Evolutionary conservation across 2,113 vertebrate genomes (phyloP), one percentile per base, ranked within the genome.

Genomic region (Gasterosteus nipponicus): DNA sequence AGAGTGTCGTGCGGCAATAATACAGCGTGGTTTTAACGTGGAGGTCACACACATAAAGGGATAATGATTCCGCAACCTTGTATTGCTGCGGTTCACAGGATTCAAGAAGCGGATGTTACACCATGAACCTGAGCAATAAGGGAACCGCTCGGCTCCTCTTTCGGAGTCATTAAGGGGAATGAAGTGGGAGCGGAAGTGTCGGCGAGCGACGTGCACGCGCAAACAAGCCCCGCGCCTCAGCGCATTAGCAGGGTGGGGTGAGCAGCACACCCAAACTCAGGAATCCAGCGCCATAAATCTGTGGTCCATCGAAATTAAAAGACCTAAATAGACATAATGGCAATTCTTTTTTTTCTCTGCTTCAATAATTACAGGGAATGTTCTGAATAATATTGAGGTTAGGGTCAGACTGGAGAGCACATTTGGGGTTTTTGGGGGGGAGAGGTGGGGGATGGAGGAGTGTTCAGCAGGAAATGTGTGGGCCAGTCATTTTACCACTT

Each of bases 261-360:
- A 59, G 75, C 73, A 41, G 76, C 83, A 89, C 87, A 86, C 86
- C 85, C 87, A 80, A 85, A 86, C 79, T 85, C 85, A 88, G 84
- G 87, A 91, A 90, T 90, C 85, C 87, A 49, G 60, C 81, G 44
- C 88, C 59, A 84, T 87, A 88, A 91, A 91, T 92, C 91, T 91
- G 87, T 86, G 90, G 88, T 82, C 81, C 89, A 85, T 91, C 85
- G 76, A 90, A 93, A 92, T 92, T 61, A 92, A 91, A 93, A 89
- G 88, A 75, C 83, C 90, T 86, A 88, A 88, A 91, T 89, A 88
- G 87, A 85, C 89, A 90, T 91, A 89, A 90, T 88, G 88, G 81
- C 89, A 83, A 91, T 89, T 91, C 85, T 89, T 89, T 80, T 89
- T 56, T 56, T 29, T 84, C 81, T 87, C 81, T 70, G 74, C 84